These are phyloP conservation scores for Ginglymostoma cirratum DNA, from an alignment of 2,113 vertebrate genomes.

Conservation along the genomic window DNA sequence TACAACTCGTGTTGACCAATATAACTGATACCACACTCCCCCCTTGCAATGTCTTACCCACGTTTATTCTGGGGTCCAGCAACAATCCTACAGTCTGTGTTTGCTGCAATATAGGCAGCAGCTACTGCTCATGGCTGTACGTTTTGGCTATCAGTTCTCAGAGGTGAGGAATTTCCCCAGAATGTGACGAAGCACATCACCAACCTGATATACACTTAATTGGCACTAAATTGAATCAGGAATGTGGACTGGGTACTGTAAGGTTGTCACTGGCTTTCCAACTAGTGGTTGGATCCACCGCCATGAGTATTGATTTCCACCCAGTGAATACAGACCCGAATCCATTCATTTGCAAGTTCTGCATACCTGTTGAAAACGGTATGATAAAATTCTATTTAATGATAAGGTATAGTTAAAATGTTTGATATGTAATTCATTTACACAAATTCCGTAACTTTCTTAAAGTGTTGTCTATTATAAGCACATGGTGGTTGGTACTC, in stretches of 20 bases:
- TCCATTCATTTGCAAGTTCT: background rate
- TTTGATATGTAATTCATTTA: background rate
- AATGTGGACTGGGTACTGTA: background rate
- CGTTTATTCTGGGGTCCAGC: background rate
- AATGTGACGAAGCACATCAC: background rate
- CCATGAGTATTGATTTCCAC: background rate
- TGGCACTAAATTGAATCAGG: background rate
- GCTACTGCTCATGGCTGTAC: background rate
- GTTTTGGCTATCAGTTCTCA: background rate
- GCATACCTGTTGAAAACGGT: background rate
- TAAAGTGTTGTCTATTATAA: background rate
- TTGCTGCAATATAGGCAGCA: background rate
- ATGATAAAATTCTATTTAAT: background rate
- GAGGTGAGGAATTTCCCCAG: background rate
- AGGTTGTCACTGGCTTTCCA: background rate
- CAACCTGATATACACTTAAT: background rate
- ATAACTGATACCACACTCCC: background rate
- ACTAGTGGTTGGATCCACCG: background rate
- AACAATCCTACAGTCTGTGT: background rate
- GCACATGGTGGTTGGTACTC: background rate
- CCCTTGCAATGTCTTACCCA: background rate
- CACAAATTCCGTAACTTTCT: background rate
- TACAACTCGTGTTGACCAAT: background rate
- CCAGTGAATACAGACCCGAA: background rate
- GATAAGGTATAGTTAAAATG: background rate